Evolutionary conservation across 2,888 invertebrate genomes (phyloP).

Genomic region (Strigamia crassipes): DNA sequence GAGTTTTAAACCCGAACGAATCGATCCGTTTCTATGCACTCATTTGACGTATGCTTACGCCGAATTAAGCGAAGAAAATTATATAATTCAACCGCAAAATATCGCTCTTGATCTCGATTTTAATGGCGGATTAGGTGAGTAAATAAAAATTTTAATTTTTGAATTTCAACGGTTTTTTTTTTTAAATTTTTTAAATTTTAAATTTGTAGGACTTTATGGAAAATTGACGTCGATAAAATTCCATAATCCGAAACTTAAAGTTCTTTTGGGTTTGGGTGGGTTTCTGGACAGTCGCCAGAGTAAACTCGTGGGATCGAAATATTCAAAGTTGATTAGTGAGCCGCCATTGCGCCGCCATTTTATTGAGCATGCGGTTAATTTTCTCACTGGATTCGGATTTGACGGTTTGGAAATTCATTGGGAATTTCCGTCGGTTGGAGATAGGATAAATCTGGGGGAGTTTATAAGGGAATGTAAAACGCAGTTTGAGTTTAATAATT

Average conservation of each 20-base stretch:
- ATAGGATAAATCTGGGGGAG: not conserved
- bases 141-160: not conserved
- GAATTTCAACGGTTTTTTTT: too few relatives aligned
- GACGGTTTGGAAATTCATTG: slow-evolving; percentile 45
- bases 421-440: slow-evolving; percentile 6
- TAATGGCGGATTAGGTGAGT: slow-evolving; percentile 29
- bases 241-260: slow-evolving; percentile 15
- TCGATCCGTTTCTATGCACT: slow-evolving; percentile 49
- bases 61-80: slow-evolving; percentile 34
- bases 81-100: slow-evolving; percentile 13
- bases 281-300: not conserved
- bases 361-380: not conserved
- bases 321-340: not conserved
- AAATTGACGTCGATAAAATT: not conserved
- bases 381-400: not conserved
- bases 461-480: not conserved
- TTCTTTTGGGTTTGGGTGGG: slow-evolving; percentile 33
- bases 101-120: not conserved
- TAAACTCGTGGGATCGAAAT: not conserved
- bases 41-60: slow-evolving; percentile 49
- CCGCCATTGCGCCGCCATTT: not conserved
- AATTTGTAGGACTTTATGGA: too few relatives aligned
- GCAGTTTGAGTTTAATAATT: not conserved
- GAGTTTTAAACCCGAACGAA: slow-evolving; percentile 19
- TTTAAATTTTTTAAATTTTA: slow-evolving; percentile 2